A percentile compares a stretch with the other conserved stretches of the same genome.
Conservation (phyloP, 2,888 invertebrate species). For the Drosophila nr. fundita region DNA sequence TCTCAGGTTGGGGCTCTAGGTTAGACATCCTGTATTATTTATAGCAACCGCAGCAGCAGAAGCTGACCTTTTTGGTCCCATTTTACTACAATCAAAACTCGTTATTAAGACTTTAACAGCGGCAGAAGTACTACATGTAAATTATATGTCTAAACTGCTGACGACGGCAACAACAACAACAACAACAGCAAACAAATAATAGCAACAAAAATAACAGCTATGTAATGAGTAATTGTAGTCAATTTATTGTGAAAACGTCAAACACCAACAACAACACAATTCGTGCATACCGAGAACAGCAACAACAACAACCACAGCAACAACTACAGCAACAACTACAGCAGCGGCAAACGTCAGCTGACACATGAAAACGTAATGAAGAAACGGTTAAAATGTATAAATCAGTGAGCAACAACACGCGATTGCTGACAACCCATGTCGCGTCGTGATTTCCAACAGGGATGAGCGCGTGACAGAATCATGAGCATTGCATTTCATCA, state of each 20-base stretch:
- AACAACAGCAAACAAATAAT: neutral
- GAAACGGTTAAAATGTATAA: conserved; percentile 66
- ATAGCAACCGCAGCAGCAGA: conserved; percentile 20
- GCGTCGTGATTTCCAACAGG: conserved; percentile 30
- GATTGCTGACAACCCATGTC: conserved; percentile 34
- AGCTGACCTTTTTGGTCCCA: conserved; percentile 34
- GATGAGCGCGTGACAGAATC: conserved; percentile 23
- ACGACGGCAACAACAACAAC: conserved; percentile 12
- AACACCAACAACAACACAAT: conserved; percentile 14
- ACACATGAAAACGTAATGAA: conserved; percentile 52
- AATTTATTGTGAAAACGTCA: conserved; percentile 51
- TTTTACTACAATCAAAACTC: conserved; percentile 7
- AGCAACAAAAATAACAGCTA: conserved; percentile 15
- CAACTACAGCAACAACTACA: conserved; percentile 2
- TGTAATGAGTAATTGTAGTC: conserved; percentile 48
- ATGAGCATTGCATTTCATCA: neutral
- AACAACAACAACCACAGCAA: neutral
- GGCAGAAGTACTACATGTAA: conserved; percentile 39
- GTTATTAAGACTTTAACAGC: conserved; percentile 31
- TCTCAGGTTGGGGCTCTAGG: neutral
- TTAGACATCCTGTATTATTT: conserved; percentile 12
- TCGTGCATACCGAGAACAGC: conserved; percentile 39
- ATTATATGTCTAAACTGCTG: conserved; percentile 46
- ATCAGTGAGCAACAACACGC: conserved; percentile 69
- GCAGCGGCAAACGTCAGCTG: conserved; percentile 44